These are phyloP conservation scores for Tenthredo scrophulariae DNA, from an alignment of 2,888 invertebrate genomes.

Conservation along the genomic window DNA sequence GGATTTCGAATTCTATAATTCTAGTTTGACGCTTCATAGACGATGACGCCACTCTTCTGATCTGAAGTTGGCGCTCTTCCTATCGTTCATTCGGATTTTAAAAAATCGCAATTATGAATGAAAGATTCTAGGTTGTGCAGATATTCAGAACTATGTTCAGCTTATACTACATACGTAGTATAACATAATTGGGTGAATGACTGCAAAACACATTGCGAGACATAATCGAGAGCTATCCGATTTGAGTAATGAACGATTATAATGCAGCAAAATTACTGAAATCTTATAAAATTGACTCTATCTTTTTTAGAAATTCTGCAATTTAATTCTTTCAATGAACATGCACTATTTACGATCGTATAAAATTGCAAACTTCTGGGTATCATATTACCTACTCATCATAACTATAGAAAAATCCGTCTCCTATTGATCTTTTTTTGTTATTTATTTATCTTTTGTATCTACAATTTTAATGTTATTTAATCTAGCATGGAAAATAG, in stretches of 20 bases:
- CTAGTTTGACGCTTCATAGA: background rate
- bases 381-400: too few species aligned
- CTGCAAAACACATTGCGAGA: background rate
- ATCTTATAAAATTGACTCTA: background rate
- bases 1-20: background rate
- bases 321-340: background rate
- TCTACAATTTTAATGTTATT: slow-evolving; percentile 24
- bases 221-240: background rate
- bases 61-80: background rate
- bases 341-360: background rate
- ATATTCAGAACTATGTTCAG: background rate
- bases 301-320: background rate
- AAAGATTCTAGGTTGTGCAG: background rate
- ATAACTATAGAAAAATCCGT: slow-evolving; percentile 3
- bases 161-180: too few species aligned
- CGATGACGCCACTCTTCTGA: slow-evolving; percentile 4
- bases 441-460: slow-evolving; percentile 11
- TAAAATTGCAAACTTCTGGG: background rate
- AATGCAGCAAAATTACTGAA: background rate
- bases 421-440: background rate
- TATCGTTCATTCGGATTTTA: background rate
- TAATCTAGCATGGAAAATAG: slow-evolving; percentile 36
- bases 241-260: background rate
- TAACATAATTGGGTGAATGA: background rate
- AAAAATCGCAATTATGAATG: slow-evolving; percentile 8